phyloP scores from a whole-genome alignment of 2,113 vertebrate species.

The Gallinago undulata region DNA sequence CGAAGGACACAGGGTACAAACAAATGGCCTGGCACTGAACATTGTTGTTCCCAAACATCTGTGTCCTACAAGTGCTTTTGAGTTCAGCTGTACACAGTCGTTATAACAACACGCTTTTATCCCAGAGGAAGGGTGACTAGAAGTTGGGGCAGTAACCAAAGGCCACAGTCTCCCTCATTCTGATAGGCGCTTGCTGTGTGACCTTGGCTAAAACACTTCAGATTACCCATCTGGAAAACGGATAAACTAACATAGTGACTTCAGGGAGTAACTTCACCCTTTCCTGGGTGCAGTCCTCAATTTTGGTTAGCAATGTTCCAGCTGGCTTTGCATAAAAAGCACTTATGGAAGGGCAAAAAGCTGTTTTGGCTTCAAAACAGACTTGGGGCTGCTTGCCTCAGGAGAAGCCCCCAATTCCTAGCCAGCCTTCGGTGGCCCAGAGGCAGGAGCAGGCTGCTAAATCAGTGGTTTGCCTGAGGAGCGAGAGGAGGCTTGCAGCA shows the following conservation, averaged over 20 bases:
- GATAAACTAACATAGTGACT: background rate
- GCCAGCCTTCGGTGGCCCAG: background rate
- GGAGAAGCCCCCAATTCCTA: background rate
- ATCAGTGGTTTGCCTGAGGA: background rate
- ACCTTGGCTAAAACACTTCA: background rate
- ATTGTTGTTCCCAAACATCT: background rate
- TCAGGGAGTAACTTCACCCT: background rate
- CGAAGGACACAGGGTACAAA: background rate
- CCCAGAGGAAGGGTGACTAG: background rate
- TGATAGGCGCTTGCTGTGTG: background rate
- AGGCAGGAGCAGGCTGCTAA: background rate
- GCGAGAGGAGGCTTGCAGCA: slow-evolving; percentile 55
- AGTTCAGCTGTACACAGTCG: background rate
- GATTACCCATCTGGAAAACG: background rate
- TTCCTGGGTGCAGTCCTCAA: background rate
- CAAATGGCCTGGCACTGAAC: background rate
- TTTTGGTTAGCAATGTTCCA: background rate
- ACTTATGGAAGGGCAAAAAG: background rate
- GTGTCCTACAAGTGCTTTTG: background rate
- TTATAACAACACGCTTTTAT: background rate
- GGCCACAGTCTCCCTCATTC: background rate
- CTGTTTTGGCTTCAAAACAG: background rate
- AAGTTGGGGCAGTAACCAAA: background rate
- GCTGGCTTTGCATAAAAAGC: background rate
- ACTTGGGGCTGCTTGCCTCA: background rate